Base-by-base conservation (phyloP, 2,797 vertebrate species). In the Tinamus major region DNA sequence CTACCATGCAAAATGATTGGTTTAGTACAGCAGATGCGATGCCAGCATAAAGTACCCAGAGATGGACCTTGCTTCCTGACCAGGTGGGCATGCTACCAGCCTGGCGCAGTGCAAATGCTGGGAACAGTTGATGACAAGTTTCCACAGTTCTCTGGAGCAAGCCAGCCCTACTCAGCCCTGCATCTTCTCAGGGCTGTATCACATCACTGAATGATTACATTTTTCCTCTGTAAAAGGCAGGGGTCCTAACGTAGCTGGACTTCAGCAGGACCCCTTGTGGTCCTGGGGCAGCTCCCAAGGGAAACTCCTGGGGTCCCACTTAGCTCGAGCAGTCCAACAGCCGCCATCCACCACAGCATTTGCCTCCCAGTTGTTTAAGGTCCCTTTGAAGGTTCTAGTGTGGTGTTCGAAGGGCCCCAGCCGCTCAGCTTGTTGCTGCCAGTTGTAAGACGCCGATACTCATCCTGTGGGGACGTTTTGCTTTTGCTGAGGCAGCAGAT, bases 1-100 rank as follows among this genome's bases (percentile, higher is more conserved):
- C 18, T 68, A 8, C 15, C 35, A 6, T 8, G n/a, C 31, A 71
- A 62, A 59, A 41, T 31, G 8, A 15, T 16, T 69, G 31, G 20
- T 83, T 10, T 31, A 21, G 6, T 33, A 19, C 1, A 3, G 48
- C 9, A 68, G 31, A 75, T n/a, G 31, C 15, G 16, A 14, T 49
- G 1, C 8, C 3, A 3, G 13, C 21, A 46, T 3, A 69, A 24
- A 41, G 24, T 46, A 68, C 41, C 68, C 53, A 85, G 12, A 37
- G 1, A 0, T 0, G 1, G 21, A 15, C 4, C 6, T 7, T 1
- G 0, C 3, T 13, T 64, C 81, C 29, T 76, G 42, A n/a, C 41
- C 59, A 76, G 68, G 18, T 59, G 13, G 26, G 14, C 7, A 33
- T 2, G 2, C 10, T 35, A 70, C 11, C 53, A 46, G 44, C 48